Evolutionary conservation across 2,888 invertebrate genomes (phyloP), one percentile per base, ranked within the genome.

Genomic region (Magallana nippona): DNA sequence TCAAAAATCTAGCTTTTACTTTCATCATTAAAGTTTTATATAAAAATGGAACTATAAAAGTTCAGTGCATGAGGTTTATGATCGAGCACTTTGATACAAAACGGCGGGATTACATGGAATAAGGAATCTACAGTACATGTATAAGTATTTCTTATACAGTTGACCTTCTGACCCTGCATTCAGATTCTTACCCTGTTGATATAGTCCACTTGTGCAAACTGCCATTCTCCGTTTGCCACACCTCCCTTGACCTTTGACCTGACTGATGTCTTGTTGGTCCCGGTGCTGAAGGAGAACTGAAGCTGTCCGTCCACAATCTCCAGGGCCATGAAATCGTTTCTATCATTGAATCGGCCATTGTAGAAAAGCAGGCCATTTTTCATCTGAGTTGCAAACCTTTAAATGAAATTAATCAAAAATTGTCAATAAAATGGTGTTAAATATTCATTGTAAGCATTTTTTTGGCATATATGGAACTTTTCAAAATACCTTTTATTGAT

Each of bases 261-360:
- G 11, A 92, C 91, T 32, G 87, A 90, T 8, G 91, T 96, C 11
- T 96, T 95, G 83, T 96, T 96, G 79, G 96, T 96, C 0, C 98
- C 99, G 32, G 98, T 95, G 0, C 97, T 97, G 93, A 97, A 98
- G 0, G 97, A 97, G 94, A 98, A 98, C 89, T 96, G 96, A 0
- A 98, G 95, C 17, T 96, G 96, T 17, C 93, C 93, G 81, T 96
- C 95, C 0, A 97, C 95, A 15, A 98, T 96, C 94, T 98, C 98
- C 77, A 99, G 94, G 0, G 98, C 97, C 22, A 99, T 95, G 93
- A 98, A 99, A 94, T 99, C 99, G 93, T 98, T 98, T 1, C 97
- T 96, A 93, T 98, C 98, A 94, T 98, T 98, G 95, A 98, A 99
- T 0, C 99, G 96, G 0, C 99, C 99, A 94, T 99, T 99, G 95